Percentiles rank a stretch among this genome's conserved stretches.
Evolutionary conservation across 2,888 invertebrate genomes (phyloP).

Genomic region (Ichneumoninae sp.): DNA sequence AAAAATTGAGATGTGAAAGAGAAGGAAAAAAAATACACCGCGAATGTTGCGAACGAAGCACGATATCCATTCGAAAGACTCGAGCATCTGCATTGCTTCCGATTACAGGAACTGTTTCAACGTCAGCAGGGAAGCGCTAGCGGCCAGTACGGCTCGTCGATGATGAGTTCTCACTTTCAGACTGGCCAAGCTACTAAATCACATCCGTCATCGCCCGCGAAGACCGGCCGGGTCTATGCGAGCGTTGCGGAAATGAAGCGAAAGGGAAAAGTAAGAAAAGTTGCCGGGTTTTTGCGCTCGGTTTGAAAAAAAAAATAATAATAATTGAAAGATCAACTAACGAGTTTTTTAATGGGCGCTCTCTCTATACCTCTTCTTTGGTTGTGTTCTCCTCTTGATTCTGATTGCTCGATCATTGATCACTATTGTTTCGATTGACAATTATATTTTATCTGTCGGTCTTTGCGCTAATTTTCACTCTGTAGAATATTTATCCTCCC

Average conservation of each 20-base stretch:
- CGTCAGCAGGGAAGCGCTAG: constrained; percentile 90
- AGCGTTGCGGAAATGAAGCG: constrained; percentile 98
- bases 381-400: constrained; percentile 21
- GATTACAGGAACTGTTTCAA: constrained; percentile 92
- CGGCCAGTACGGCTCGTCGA: constrained; percentile 84
- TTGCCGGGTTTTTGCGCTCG: constrained; percentile 39
- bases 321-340: constrained; percentile 29
- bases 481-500: constrained; percentile 37
- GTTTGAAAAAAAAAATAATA: constrained; percentile 37
- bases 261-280: constrained; percentile 88
- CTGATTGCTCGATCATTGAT: constrained; percentile 28
- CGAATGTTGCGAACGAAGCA: constrained; percentile 66
- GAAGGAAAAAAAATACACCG: constrained; percentile 10
- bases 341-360: background rate
- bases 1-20: constrained; percentile 34
- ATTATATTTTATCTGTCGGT: background rate
- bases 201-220: constrained; percentile 89
- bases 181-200: constrained; percentile 85
- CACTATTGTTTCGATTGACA: constrained; percentile 25
- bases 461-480: constrained; percentile 16
- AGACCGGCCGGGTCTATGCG: constrained; percentile 91
- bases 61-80: constrained; percentile 67
- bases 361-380: constrained; percentile 8
- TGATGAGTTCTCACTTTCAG: constrained; percentile 92
- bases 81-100: constrained; percentile 75